These are phyloP conservation scores for Ceuthmochares aereus DNA, from an alignment of 2,113 vertebrate genomes.

Conservation along the genomic window DNA sequence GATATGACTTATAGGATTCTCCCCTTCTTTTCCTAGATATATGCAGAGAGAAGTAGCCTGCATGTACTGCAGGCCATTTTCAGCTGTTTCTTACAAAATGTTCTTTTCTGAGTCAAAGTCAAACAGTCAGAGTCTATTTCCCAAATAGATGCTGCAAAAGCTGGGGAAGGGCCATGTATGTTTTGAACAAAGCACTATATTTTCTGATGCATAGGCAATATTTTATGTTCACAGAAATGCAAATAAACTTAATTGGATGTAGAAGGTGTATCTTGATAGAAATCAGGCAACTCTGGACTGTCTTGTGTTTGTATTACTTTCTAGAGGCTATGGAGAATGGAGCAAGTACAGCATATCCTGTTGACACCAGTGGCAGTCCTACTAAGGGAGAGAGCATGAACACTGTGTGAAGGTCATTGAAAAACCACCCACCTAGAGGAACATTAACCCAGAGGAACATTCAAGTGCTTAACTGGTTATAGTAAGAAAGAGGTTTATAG, in stretches of 20 bases:
- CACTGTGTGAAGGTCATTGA: neutral
- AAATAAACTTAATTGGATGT: neutral
- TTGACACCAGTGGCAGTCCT: neutral
- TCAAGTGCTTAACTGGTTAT: neutral
- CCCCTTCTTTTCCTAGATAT: neutral
- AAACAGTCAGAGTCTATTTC: neutral
- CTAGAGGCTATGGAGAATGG: neutral
- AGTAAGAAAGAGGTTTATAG: neutral
- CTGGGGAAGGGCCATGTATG: neutral
- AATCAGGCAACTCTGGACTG: neutral
- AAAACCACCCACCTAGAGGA: neutral
- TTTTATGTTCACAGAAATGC: neutral
- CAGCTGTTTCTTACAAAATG: neutral
- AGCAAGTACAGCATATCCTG: neutral
- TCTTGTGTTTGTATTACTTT: neutral
- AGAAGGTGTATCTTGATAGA: neutral
- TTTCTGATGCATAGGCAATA: neutral
- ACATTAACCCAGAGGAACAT: neutral
- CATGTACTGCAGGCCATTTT: rapidly evolving
- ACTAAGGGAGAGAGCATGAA: neutral
- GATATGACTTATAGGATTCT: neutral
- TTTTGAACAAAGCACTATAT: neutral
- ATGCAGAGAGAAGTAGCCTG: neutral
- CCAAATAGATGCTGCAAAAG: neutral
- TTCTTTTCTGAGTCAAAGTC: neutral